Percentiles rank a stretch among this genome's conserved stretches.
Evolutionary conservation across 1,140 invertebrate species (phyloP).

Genomic region (Drosophila sechellia): DNA sequence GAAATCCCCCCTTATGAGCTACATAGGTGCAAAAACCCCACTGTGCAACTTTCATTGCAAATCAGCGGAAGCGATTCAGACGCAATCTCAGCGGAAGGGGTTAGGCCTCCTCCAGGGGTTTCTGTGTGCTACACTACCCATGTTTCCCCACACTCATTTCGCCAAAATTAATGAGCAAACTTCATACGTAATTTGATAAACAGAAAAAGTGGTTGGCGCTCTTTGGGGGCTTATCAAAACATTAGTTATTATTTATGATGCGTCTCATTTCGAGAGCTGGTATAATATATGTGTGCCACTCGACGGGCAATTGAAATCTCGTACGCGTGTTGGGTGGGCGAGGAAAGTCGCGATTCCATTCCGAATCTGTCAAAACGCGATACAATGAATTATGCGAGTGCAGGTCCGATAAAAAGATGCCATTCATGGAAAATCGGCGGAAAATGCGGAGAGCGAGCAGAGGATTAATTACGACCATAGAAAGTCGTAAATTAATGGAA

Average conservation of each 20-base stretch:
- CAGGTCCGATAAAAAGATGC: slow-evolving; percentile 31
- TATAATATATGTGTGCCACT: slow-evolving; percentile 31
- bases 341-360: slow-evolving; percentile 28
- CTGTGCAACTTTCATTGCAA: slow-evolving; percentile 41
- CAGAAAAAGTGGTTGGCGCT: slow-evolving; percentile 30
- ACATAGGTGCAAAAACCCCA: slow-evolving; percentile 45
- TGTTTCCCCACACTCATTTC: slow-evolving; percentile 7
- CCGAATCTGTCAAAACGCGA: slow-evolving; percentile 40
- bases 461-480: slow-evolving; percentile 31
- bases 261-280: slow-evolving; percentile 17
- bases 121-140: not conserved
- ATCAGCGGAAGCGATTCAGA: slow-evolving; percentile 52
- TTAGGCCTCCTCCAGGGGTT: no score
- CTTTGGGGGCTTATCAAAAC: slow-evolving; percentile 42
- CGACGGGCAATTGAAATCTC: slow-evolving; percentile 33
- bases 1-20: not conserved
- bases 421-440: slow-evolving; percentile 6
- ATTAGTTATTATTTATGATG: slow-evolving; percentile 61
- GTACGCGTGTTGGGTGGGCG: slow-evolving; percentile 38
- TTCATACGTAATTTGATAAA: slow-evolving; percentile 55
- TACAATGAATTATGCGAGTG: slow-evolving; percentile 38
- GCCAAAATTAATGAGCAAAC: slow-evolving; percentile 59
- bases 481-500: slow-evolving; percentile 30
- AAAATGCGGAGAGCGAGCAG: slow-evolving; percentile 7
- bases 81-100: slow-evolving; percentile 29